Base-by-base conservation (phyloP, 2,888 invertebrate species). In the Chironomus tentans region DNA sequence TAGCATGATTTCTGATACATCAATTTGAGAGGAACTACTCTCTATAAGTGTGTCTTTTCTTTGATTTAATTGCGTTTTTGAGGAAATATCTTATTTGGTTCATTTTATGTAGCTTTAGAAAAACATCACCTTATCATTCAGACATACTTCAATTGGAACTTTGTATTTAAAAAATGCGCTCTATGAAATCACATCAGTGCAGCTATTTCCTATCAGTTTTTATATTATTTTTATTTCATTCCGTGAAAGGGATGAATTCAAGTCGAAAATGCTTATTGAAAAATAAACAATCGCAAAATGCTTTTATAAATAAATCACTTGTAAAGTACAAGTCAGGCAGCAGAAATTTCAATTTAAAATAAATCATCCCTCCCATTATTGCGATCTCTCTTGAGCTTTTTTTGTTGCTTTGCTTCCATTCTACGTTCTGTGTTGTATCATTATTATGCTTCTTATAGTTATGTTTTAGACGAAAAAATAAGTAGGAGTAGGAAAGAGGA, bases 281-380 rank as follows among this genome's bases (percentile, higher is more conserved):
- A 71, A 74, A 74, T 74, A 74, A 74, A 68, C 74, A 74, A 68
- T 74, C 68, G 61, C 28, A 73, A 68, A 74, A 65, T 62, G 68
- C 74, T 62, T 62, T 74, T 74, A 73, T 73, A 74, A 72, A 72
- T 72, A 72, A 74, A 74, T 74, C 74, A 74, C 74, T 74, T 15
- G 74, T 74, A 74, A 73, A 74, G 74, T 68, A 74, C 74, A 68
- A 74, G 74, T 73, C 72, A 73, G 61, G 72, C 72, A 73, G 61
- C 72, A 61, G 62, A 74, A 74, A 74, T 74, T 74, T 74, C 74
- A 74, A 68, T 74, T 74, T 68, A 74, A 74, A 74, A 74, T 74
- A 74, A 74, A 74, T 74, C 74, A 74, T 74, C 74, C 72, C 38
- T 74, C 68, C 72, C 72, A 74, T 68, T 28, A 74, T 61, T 68